These are phyloP conservation scores for Drosophila kanekoi DNA, from an alignment of 2,888 invertebrate genomes.

Conservation along the genomic window DNA sequence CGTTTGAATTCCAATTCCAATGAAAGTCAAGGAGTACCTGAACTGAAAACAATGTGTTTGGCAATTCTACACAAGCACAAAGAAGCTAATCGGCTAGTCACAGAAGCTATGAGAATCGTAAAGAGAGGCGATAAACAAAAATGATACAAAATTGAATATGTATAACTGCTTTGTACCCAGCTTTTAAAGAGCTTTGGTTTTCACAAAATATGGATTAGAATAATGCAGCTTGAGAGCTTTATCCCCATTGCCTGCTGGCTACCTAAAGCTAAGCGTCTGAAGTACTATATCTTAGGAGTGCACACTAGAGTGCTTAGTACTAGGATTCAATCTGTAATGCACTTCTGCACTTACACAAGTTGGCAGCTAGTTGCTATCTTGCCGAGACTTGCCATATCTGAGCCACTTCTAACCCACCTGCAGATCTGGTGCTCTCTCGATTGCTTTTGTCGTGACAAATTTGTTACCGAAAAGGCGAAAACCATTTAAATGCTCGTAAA, in stretches of 20 bases:
- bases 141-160: too few species aligned
- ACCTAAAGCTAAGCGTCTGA: neutral
- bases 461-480: slow-evolving; percentile 66
- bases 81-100: too few species aligned
- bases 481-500: slow-evolving; percentile 79
- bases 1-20: slow-evolving; percentile 25
- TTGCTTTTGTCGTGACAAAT: slow-evolving; percentile 53
- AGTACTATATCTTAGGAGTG: neutral
- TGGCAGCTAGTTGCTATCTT: slow-evolving; percentile 21
- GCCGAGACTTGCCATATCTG: slow-evolving; percentile 3
- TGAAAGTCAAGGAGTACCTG: neutral
- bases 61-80: too few species aligned
- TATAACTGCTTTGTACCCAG: too few species aligned
- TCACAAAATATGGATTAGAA: too few species aligned
- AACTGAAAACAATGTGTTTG: neutral
- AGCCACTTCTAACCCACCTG: slow-evolving; percentile 38
- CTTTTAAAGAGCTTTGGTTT: too few species aligned
- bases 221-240: too few species aligned
- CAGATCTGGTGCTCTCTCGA: slow-evolving; percentile 7
- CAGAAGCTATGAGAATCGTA: too few species aligned
- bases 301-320: neutral
- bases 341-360: slow-evolving; percentile 9
- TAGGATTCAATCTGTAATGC: slow-evolving; percentile 21
- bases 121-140: too few species aligned
- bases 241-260: neutral